Percentiles rank a stretch among this genome's conserved stretches.
phyloP scores from a whole-genome alignment of 2,797 vertebrate genomes.

The Pipistrellus kuhlii region DNA sequence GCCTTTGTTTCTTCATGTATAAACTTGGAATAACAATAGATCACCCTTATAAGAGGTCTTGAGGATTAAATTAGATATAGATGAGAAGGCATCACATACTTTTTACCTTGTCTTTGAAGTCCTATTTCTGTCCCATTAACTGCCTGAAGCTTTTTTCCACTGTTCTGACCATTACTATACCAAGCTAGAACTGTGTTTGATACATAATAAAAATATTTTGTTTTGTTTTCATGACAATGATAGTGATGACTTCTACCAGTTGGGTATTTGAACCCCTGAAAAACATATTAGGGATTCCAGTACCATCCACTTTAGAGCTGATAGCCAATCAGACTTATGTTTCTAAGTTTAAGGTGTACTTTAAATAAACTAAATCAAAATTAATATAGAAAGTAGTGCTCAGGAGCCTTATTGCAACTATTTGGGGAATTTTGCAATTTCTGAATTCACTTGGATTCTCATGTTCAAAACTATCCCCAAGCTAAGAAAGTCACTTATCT shows the following conservation, averaged over 20 bases:
- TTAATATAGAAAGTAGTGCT: neutral
- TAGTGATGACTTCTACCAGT: neutral
- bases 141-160: neutral
- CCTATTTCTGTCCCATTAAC: neutral
- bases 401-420: neutral
- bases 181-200: neutral
- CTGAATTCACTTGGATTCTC: constrained; percentile 26
- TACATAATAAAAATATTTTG: neutral
- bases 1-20: neutral
- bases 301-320: neutral
- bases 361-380: constrained; percentile 8
- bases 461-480: constrained; percentile 19
- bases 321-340: neutral
- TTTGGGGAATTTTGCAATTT: constrained; percentile 13
- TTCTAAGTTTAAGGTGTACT: neutral
- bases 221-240: neutral
- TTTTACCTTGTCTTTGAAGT: neutral
- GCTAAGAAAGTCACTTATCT: neutral
- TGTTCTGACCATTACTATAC: neutral
- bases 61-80: neutral
- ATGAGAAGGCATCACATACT: neutral
- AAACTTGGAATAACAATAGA: neutral
- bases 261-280: neutral
- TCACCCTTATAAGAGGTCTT: neutral
- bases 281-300: neutral